phyloP scores from a whole-genome alignment of 2,113 vertebrate species.

The Nothoprocta pentlandii region DNA sequence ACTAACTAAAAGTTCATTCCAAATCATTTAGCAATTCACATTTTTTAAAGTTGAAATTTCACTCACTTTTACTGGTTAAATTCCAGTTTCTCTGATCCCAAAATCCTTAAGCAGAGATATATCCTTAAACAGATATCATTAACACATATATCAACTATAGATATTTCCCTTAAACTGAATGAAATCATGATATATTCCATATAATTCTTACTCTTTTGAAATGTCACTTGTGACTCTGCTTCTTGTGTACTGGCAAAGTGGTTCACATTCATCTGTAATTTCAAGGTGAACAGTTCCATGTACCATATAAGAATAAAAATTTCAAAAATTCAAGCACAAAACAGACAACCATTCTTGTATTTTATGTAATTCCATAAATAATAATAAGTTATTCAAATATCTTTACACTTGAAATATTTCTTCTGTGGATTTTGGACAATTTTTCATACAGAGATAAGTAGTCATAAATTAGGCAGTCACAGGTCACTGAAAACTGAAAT shows the following conservation, averaged over 20 bases:
- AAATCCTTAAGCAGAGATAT: not conserved
- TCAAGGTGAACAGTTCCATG: constrained; percentile 46
- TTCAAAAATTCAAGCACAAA: constrained; percentile 54
- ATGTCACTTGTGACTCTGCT: constrained; percentile 42
- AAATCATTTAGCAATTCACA: not conserved
- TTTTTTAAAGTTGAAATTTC: not conserved
- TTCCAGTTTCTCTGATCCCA: not conserved
- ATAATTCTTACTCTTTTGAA: constrained; percentile 69
- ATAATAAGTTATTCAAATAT: not conserved
- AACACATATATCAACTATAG: not conserved
- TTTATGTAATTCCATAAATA: not conserved
- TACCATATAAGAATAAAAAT: constrained; percentile 47
- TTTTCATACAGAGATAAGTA: not conserved
- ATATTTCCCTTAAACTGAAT: not conserved
- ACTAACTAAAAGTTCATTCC: not conserved
- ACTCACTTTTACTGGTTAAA: not conserved
- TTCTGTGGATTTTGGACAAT: not conserved
- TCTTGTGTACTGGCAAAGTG: constrained; percentile 35
- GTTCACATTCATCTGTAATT: constrained; percentile 27
- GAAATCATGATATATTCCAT: not conserved
- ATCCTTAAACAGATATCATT: too few species aligned
- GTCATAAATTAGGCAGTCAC: not conserved
- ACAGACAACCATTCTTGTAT: not conserved
- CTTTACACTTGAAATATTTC: not conserved
- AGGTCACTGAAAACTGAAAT: not conserved